Conservation (phyloP, 2,113 vertebrate species). For the Thomomys bottae region DNA sequence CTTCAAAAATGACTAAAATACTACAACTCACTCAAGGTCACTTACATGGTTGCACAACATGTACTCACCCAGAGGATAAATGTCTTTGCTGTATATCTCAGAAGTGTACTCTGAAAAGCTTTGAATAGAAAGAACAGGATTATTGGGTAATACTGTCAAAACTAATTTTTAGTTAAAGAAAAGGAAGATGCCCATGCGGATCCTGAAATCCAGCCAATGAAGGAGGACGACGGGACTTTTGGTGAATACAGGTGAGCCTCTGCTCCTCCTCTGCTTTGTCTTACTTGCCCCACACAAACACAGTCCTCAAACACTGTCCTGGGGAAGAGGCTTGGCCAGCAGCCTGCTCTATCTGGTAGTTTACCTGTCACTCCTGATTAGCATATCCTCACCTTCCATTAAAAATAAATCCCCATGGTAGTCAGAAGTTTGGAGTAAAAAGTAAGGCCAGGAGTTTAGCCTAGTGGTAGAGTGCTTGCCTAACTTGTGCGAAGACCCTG, state of each 20-base stretch:
- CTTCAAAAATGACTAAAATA: background rate
- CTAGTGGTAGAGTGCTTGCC: too few species aligned
- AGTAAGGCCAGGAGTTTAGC: too few species aligned
- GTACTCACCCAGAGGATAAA: background rate
- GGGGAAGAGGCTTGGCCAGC: fast-evolving
- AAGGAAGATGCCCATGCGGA: conserved; percentile 98
- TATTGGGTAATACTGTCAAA: background rate
- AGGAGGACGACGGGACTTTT: conserved; percentile 98
- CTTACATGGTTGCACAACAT: background rate
- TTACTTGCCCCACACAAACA: background rate
- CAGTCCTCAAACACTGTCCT: fast-evolving
- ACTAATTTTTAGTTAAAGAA: conserved; percentile 93
- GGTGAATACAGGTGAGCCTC: conserved; percentile 98
- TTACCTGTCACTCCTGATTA: background rate
- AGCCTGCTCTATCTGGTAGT: background rate
- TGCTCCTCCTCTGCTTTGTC: conserved; percentile 25
- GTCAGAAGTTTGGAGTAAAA: background rate
- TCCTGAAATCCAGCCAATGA: conserved; percentile 99
- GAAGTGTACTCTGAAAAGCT: background rate
- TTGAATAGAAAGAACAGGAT: background rate
- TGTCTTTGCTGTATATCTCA: background rate
- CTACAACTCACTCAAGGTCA: background rate
- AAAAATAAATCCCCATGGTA: conserved; percentile 1
- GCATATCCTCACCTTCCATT: conserved; percentile 25
- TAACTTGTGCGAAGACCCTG: too few species aligned